Evolutionary conservation across 2,797 vertebrate genomes (phyloP).

Genomic region (Xerus rutilus): DNA sequence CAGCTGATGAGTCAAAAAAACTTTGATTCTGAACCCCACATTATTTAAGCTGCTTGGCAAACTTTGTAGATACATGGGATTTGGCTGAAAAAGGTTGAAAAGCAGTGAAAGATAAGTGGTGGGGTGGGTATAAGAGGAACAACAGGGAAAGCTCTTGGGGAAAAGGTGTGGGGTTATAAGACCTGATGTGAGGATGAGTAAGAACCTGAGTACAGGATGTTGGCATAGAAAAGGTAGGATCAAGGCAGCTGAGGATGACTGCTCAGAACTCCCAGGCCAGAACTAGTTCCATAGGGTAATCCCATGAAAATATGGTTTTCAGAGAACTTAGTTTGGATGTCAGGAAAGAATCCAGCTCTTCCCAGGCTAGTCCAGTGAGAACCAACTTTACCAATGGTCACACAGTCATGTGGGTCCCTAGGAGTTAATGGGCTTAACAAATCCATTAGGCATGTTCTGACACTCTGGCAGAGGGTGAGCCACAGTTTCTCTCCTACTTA

Average conservation of each 20-base stretch:
- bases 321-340: conserved; percentile 21
- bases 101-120: not conserved
- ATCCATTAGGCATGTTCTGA: not conserved
- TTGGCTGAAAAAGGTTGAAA: not conserved
- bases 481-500: conserved; percentile 15
- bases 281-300: not conserved
- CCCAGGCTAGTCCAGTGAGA: not conserved
- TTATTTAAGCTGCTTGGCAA: conserved; percentile 34
- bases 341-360: conserved; percentile 11
- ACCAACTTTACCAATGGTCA: not conserved
- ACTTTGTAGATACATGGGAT: conserved; percentile 13
- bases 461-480: not conserved
- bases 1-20: conserved; percentile 1
- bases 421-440: conserved; percentile 4
- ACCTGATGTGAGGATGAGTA: not conserved
- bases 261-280: not conserved
- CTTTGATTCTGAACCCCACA: not conserved
- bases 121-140: not conserved
- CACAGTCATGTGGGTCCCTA: not conserved
- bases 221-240: not conserved
- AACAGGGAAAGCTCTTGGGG: not conserved
- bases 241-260: conserved; percentile 3
- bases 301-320: not conserved
- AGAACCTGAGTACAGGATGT: not conserved
- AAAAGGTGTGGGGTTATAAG: not conserved